Conservation (phyloP, 2,888 invertebrate species). For the Hemithea aestivaria region DNA sequence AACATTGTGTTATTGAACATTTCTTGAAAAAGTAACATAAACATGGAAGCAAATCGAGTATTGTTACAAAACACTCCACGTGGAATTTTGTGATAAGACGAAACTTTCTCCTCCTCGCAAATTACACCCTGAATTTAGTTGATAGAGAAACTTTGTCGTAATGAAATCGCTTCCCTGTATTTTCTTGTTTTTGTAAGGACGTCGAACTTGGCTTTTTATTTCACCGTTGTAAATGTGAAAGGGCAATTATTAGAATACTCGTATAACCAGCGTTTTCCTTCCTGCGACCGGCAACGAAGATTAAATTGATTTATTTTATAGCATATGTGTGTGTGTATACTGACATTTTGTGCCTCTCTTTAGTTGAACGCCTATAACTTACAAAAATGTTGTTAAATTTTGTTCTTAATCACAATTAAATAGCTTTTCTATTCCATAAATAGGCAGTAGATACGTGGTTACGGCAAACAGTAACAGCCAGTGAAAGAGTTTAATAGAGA, state of each 20-base stretch:
- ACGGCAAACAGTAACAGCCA: conserved; percentile 20
- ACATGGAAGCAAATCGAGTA: conserved; percentile 60
- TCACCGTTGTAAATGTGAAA: conserved; percentile 27
- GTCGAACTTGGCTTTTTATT: conserved; percentile 41
- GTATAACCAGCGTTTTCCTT: conserved; percentile 6
- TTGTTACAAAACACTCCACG: conserved; percentile 72
- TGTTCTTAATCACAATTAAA: no score
- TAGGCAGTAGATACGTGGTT: no score
- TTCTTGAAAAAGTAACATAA: conserved; percentile 28
- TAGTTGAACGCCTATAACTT: no score
- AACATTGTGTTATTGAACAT: conserved; percentile 28
- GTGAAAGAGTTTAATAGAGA: conserved; percentile 44
- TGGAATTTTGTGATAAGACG: conserved; percentile 73
- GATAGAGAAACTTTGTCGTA: conserved; percentile 72
- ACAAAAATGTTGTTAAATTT: no score
- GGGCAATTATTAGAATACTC: conserved; percentile 19
- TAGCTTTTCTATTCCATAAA: no score
- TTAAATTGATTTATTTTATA: conserved; percentile 18
- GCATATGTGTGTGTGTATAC: no score
- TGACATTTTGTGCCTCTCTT: no score
- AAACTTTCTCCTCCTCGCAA: conserved; percentile 71
- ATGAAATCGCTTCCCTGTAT: conserved; percentile 59
- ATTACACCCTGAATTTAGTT: conserved; percentile 72
- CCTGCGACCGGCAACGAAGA: conserved; percentile 1
- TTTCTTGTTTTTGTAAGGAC: conserved; percentile 57